These are phyloP conservation scores for Caiman crocodilus DNA, from an alignment of 2,797 vertebrate genomes.

Conservation along the genomic window DNA sequence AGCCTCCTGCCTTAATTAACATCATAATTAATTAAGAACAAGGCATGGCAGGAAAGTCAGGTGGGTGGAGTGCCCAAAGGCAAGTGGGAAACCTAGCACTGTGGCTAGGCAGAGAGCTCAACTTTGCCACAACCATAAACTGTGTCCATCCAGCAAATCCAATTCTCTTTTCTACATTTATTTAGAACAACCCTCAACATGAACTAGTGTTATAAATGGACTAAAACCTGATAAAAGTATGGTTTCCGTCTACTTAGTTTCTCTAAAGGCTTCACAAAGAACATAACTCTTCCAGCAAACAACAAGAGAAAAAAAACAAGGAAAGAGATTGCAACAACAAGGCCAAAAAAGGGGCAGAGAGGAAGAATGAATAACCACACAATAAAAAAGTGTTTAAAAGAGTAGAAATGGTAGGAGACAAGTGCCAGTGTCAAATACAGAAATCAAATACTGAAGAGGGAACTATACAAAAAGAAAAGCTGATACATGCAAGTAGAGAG, in stretches of 20 bases:
- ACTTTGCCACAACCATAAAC: background rate
- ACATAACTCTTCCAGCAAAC: no score
- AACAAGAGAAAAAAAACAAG: no score
- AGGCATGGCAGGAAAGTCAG: no score
- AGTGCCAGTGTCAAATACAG: background rate
- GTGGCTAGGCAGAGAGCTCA: no score
- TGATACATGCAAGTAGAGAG: background rate
- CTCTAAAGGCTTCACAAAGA: background rate
- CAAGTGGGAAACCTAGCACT: no score
- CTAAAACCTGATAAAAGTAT: background rate
- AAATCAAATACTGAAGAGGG: slow-evolving; percentile 17
- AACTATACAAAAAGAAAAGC: background rate
- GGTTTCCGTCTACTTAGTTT: background rate
- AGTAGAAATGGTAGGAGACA: background rate
- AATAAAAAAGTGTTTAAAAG: background rate
- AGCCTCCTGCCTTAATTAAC: no score
- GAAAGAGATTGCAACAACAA: no score
- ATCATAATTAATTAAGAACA: no score
- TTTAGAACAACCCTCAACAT: background rate
- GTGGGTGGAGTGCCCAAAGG: no score
- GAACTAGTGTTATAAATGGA: background rate
- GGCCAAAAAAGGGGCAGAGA: background rate
- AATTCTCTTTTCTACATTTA: background rate
- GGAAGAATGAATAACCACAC: slow-evolving; percentile 6
- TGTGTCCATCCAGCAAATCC: rapidly evolving